These are phyloP conservation scores for Adineta ricciae DNA, from an alignment of 2,888 invertebrate genomes.

Conservation along the genomic window DNA sequence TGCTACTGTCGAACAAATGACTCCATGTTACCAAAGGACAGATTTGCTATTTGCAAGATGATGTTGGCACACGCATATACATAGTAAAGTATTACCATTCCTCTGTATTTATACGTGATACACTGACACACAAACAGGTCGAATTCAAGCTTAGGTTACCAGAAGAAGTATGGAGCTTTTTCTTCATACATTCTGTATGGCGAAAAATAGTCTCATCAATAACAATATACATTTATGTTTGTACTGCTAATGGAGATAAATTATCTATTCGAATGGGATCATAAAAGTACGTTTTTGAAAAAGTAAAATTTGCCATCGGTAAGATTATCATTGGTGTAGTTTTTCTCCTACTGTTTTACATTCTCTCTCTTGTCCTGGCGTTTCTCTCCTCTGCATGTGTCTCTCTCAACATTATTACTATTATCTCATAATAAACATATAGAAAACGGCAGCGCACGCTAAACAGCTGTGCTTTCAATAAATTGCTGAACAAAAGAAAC, in stretches of 20 bases:
- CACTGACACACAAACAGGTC: background rate
- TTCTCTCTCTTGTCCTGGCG: no score
- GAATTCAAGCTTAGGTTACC: background rate
- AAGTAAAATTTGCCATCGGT: background rate
- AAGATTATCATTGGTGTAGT: background rate
- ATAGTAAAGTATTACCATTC: background rate
- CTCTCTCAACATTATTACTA: background rate
- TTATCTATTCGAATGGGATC: background rate
- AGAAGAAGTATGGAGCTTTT: background rate
- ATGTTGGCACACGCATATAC: background rate
- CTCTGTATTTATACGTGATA: background rate
- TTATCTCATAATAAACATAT: conserved; percentile 9
- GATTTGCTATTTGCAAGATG: background rate
- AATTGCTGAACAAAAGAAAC: background rate
- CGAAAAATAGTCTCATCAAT: background rate
- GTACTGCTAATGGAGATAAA: background rate
- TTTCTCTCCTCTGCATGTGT: background rate
- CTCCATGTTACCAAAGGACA: background rate
- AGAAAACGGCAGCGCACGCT: background rate
- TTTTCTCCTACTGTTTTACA: background rate
- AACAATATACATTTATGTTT: background rate
- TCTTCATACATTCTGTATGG: background rate
- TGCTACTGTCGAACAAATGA: background rate
- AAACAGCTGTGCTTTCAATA: background rate
- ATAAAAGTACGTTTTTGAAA: background rate